Percentiles rank a stretch among this genome's conserved stretches.
Evolutionary conservation across 2,113 vertebrate species (phyloP).

Genomic region (Trematocara macrostoma): DNA sequence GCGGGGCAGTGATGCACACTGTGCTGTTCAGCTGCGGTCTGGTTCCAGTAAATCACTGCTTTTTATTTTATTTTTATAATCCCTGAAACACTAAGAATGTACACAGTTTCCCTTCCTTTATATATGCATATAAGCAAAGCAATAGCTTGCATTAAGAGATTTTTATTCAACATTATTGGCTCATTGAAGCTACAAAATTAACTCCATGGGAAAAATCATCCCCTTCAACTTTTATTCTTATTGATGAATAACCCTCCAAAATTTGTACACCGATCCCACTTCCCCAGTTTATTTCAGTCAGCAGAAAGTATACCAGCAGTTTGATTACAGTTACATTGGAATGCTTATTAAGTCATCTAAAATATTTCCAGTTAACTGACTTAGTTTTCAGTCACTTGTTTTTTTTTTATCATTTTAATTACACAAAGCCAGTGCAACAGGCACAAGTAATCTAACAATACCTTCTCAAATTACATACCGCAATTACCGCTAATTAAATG

Average conservation of each 20-base stretch:
- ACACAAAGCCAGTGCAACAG: neutral
- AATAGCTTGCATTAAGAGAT: neutral
- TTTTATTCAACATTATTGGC: neutral
- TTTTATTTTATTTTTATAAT: neutral
- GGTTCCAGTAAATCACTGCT: neutral
- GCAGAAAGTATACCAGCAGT: neutral
- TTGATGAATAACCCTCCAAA: neutral
- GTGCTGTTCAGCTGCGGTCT: neutral
- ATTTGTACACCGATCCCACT: neutral
- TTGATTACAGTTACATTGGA: neutral
- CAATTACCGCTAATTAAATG: neutral
- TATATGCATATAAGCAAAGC: neutral
- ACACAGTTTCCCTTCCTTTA: neutral
- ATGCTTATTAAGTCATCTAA: neutral
- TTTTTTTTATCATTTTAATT: neutral
- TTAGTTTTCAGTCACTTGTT: neutral
- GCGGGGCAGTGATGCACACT: neutral
- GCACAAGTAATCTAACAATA: neutral
- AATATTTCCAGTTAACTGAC: neutral
- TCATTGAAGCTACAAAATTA: neutral
- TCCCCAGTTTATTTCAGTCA: neutral
- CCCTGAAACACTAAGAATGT: neutral
- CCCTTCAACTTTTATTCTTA: neutral
- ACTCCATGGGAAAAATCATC: neutral
- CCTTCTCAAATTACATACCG: neutral